Base-by-base conservation (phyloP, 1,140 invertebrate species). In the Pogonus chalceus region DNA sequence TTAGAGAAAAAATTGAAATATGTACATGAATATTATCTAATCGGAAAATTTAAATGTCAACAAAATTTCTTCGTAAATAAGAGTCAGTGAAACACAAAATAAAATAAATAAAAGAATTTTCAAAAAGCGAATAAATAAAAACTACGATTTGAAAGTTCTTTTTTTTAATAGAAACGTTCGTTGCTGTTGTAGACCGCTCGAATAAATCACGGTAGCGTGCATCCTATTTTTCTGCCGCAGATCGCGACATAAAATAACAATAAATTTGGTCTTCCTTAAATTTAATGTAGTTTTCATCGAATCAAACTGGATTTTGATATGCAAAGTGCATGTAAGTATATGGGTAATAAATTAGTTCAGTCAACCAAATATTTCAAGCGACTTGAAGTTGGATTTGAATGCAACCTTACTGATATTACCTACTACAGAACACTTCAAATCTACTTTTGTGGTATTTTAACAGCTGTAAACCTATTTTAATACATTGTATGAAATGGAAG, bases 221-320 rank as follows among this genome's bases (percentile, higher is more conserved):
- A 43, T 43, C 37, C 37, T 43, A 43, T 43, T 43, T 43, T 43
- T 43, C 37, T 43, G 18, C 18, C 37, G 18, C 18, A 43, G 7
- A 43, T 3, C 9, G 37, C 37, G 37, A 43, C 37, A 43, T 43
- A 43, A 43, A 43, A 43, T 43, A 43, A 43, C 37, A 43, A 43
- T 43, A 43, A 43, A 43, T 43, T 43, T 43, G 9, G 37, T 43
- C 37, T 43, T 16, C 18, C 18, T 43, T 43, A 43, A 43, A 43
- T 43, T 43, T 43, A 43, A 43, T 43, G 37, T 43, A 43, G 37
- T 43, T 43, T 43, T 43, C 37, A 43, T 43, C 37, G 37, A 43
- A 43, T 43, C 37, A 43, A 43, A 43, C 37, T 43, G 37, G 37
- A 43, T 43, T 43, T 43, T 43, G 37, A 43, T 43, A 43, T 43